phyloP scores from a whole-genome alignment of 2,113 vertebrate genomes.

The Cranoglanis bouderius region DNA sequence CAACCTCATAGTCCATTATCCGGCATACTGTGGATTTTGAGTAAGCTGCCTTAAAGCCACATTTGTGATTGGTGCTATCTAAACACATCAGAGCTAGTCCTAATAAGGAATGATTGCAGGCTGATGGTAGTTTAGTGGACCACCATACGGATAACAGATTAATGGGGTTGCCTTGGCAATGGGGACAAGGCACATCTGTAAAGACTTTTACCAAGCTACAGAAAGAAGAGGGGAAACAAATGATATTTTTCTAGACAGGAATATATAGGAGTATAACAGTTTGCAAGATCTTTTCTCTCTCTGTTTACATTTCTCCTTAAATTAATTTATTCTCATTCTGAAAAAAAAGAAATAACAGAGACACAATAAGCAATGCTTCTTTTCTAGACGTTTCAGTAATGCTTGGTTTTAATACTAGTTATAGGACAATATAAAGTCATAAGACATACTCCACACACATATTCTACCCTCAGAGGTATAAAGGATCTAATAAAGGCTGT shows the following conservation, averaged over 20 bases:
- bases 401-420: background rate
- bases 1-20: background rate
- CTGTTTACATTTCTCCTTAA: background rate
- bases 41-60: background rate
- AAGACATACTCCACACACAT: background rate
- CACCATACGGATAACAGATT: conserved; percentile 68
- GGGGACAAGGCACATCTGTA: conserved; percentile 64
- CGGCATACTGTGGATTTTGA: background rate
- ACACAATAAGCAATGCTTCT: background rate
- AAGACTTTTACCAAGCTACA: conserved; percentile 58
- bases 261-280: background rate
- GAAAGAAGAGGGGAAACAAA: conserved; percentile 51
- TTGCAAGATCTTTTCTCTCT: background rate
- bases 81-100: conserved; percentile 58
- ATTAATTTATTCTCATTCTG: background rate
- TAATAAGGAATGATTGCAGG: conserved; percentile 62
- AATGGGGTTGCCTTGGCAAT: conserved; percentile 70
- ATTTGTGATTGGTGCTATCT: background rate
- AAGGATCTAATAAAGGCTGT: conserved; percentile 22
- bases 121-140: conserved; percentile 64
- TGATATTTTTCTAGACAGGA: conserved; percentile 59
- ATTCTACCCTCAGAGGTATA: background rate
- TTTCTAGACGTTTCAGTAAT: background rate
- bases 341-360: background rate
- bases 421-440: background rate